Percentiles rank a stretch among this genome's conserved stretches.
Evolutionary conservation across 2,797 vertebrate genomes (phyloP).

Genomic region (Heteromormyrus szaboi): DNA sequence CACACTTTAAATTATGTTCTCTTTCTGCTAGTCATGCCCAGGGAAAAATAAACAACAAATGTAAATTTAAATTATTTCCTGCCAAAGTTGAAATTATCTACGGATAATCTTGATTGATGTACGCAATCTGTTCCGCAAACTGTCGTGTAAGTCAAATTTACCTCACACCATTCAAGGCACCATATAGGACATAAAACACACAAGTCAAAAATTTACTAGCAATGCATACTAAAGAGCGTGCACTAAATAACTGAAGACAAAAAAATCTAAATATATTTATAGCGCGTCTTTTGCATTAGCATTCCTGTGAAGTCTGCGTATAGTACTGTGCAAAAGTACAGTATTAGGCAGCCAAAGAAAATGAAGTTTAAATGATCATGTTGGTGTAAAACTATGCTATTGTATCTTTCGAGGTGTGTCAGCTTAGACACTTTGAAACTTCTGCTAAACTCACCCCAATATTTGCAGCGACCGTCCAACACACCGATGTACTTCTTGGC

Average conservation of each 20-base stretch:
- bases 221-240: background rate
- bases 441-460: background rate
- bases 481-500: background rate
- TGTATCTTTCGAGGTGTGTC: background rate
- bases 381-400: background rate
- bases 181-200: background rate
- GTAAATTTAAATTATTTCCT: background rate
- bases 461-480: background rate
- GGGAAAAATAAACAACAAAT: background rate
- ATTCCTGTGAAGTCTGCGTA: background rate
- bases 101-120: background rate
- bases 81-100: background rate
- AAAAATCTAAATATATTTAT: background rate
- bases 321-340: background rate
- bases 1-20: background rate
- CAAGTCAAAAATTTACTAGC: background rate
- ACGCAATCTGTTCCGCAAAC: background rate
- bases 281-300: background rate
- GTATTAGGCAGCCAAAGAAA: background rate
- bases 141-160: background rate
- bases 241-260: background rate
- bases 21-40: background rate
- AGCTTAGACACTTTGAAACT: background rate
- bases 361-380: background rate
- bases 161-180: background rate